Percentiles rank a stretch among this genome's conserved stretches.
These are phyloP conservation scores for Tillus elongatus DNA, from an alignment of 2,888 invertebrate genomes.

Conservation along the genomic window DNA sequence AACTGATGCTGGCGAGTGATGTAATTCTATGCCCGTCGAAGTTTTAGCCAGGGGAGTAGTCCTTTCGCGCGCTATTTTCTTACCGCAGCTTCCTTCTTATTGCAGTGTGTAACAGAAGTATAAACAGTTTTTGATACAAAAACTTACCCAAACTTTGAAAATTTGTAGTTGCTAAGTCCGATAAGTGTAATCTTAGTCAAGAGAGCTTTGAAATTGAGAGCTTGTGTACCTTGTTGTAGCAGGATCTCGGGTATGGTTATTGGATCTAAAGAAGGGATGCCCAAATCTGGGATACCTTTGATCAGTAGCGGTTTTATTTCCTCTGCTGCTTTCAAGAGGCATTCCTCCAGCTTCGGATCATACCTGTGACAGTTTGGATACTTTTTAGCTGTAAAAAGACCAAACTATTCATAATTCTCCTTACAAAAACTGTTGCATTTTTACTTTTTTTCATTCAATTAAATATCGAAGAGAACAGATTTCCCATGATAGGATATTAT, in stretches of 20 bases:
- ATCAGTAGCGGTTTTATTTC: conserved; percentile 36
- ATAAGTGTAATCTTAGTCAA: conserved; percentile 44
- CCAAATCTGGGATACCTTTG: conserved; percentile 39
- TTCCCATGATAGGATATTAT: too few species aligned
- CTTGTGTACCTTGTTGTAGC: conserved; percentile 37
- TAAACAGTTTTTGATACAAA: too few species aligned
- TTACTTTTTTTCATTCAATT: too few species aligned
- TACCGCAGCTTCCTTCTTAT: too few species aligned
- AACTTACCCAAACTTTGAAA: conserved; percentile 46
- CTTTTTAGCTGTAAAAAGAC: conserved; percentile 35
- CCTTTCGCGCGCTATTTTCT: too few species aligned
- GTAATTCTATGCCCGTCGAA: too few species aligned
- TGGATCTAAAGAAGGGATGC: conserved; percentile 42
- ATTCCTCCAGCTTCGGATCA: conserved; percentile 41
- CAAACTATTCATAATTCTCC: too few species aligned
- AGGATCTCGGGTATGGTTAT: conserved; percentile 38
- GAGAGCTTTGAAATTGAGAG: conserved; percentile 39
- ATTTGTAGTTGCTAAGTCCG: conserved; percentile 43
- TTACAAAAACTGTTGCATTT: too few species aligned
- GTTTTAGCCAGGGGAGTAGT: too few species aligned
- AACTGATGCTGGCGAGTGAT: too few species aligned
- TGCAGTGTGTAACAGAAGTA: too few species aligned
- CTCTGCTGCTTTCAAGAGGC: conserved; percentile 38
- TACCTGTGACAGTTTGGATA: conserved; percentile 39
- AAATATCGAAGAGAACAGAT: too few species aligned